Conservation (phyloP, 92 coral and sea anemone species). For the Siderastrea radians region DNA sequence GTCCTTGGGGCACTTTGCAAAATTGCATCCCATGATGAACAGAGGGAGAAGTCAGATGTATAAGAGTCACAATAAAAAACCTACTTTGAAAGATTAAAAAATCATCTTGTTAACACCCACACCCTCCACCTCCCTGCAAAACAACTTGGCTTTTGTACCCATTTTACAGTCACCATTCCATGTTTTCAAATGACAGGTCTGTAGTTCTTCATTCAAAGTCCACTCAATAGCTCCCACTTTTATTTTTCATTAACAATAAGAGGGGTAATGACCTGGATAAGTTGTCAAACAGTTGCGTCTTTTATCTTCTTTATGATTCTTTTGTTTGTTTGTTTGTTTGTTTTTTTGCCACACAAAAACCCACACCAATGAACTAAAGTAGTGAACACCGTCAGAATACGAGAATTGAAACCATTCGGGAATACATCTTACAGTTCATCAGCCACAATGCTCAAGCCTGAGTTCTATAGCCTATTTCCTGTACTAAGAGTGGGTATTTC, state of each 20-base stretch:
- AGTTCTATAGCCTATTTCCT: conserved; percentile 2
- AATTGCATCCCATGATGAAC: conserved; percentile 1
- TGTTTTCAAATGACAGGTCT: background rate
- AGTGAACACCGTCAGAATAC: background rate
- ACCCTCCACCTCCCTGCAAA: background rate
- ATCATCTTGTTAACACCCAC: background rate
- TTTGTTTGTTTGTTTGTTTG: background rate
- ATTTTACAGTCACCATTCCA: background rate
- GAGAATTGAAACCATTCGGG: background rate
- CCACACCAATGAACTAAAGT: background rate
- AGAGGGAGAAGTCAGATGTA: background rate
- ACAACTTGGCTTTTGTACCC: conserved; percentile 2
- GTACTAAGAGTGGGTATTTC: background rate
- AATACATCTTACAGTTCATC: background rate
- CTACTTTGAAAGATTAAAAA: conserved; percentile 3
- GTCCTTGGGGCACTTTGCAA: background rate
- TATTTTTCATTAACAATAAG: background rate
- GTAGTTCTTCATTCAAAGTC: conserved; percentile 1
- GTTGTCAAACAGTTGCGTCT: no score
- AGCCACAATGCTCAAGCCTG: conserved; percentile 18
- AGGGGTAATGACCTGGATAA: background rate
- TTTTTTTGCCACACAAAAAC: background rate
- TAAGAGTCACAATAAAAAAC: conserved; percentile 9
- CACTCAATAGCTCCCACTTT: background rate
- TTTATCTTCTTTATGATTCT: background rate